These are phyloP conservation scores for Meteorus cinctellus DNA, from an alignment of 2,888 invertebrate species.

Conservation along the genomic window DNA sequence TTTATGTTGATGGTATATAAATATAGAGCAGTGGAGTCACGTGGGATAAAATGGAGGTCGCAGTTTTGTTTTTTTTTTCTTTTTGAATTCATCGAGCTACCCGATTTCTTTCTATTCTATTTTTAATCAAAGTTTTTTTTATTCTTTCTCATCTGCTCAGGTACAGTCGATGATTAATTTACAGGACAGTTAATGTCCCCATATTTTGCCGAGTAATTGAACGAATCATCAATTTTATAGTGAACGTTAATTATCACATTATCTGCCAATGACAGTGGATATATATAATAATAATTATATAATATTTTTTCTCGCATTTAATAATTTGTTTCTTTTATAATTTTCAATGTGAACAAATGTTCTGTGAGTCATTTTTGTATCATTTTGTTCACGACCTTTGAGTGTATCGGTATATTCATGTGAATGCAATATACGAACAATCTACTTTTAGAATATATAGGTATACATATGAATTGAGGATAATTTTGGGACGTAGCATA, in stretches of 20 bases:
- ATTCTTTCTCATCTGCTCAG: no score
- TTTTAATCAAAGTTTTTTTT: no score
- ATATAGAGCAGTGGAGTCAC: not conserved
- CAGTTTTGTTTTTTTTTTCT: not conserved
- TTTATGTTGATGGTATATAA: slow-evolving; percentile 4
- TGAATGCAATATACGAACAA: slow-evolving; percentile 39
- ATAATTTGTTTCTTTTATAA: not conserved
- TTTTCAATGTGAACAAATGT: not conserved
- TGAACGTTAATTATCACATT: no score
- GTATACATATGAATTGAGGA: slow-evolving; percentile 35
- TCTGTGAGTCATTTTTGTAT: slow-evolving; percentile 7
- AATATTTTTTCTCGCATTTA: not conserved
- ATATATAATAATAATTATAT: no score
- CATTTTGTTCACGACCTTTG: not conserved
- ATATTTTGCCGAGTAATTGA: not conserved
- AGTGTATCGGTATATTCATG: not conserved
- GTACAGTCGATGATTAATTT: not conserved
- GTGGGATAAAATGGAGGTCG: slow-evolving; percentile 10
- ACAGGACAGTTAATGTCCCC: not conserved
- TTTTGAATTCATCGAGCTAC: not conserved
- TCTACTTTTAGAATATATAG: slow-evolving; percentile 38
- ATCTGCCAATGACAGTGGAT: no score
- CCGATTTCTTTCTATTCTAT: not conserved
- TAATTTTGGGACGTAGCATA: slow-evolving; percentile 21
- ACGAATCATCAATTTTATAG: not conserved